Evolutionary conservation across 2,113 vertebrate genomes (phyloP).

Genomic region (Caracal caracal): DNA sequence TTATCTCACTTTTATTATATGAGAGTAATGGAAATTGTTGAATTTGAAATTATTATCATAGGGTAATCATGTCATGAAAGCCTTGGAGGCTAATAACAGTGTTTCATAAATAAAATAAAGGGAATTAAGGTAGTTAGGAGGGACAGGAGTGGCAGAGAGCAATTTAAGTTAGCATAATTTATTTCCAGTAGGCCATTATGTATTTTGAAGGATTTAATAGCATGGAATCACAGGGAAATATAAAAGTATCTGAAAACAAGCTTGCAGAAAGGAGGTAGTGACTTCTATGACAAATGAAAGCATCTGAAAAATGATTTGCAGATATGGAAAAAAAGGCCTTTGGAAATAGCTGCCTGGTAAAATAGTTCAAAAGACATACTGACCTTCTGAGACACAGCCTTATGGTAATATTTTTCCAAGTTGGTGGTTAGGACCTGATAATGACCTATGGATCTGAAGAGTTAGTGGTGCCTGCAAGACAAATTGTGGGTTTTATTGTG

Average conservation of each 20-base stretch:
- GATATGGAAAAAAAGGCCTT: neutral
- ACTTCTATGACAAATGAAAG: neutral
- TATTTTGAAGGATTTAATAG: slow-evolving; percentile 48
- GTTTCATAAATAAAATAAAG: slow-evolving; percentile 34
- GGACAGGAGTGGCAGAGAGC: neutral
- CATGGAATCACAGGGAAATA: slow-evolving; percentile 10
- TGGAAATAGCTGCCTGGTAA: slow-evolving; percentile 1
- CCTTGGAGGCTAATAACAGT: neutral
- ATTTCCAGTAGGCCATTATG: neutral
- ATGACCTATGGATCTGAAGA: neutral
- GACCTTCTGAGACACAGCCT: neutral
- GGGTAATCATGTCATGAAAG: neutral
- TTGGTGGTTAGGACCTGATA: neutral
- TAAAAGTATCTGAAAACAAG: slow-evolving; percentile 12
- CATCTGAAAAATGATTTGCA: slow-evolving; percentile 45
- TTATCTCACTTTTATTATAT: neutral
- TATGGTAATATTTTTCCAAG: neutral
- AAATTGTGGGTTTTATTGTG: neutral
- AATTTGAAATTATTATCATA: neutral
- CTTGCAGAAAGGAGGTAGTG: neutral
- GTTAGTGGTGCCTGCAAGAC: neutral
- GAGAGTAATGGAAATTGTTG: neutral
- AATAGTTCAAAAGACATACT: neutral
- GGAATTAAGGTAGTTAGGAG: neutral
- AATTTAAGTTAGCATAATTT: neutral